Base-by-base conservation (phyloP, 1,140 invertebrate genomes). In the Magallana angulata region DNA sequence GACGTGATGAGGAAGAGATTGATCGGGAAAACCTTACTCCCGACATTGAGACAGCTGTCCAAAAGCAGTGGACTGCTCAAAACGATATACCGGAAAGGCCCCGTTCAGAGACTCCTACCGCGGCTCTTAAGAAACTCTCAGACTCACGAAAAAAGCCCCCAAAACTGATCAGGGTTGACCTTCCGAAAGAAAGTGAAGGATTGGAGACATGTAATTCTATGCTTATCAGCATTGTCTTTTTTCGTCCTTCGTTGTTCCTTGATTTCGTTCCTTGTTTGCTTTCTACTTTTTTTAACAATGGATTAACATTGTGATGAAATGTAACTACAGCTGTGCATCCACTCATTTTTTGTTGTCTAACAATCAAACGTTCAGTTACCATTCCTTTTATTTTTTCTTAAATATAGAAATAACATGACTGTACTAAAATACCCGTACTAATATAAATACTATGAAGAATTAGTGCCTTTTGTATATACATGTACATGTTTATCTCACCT, bases 131-230 rank as follows among this genome's bases (percentile, higher is more conserved):
- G 57, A 86, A 82, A 30, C 57, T 88, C 1, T 85, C 85, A 36
- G 85, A 86, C 56, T 81, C 84, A 9, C 87, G 85, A 30, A 88
- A 88, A 60, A 18, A 36, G 59, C 60, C 48, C 9, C 87, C 87
- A 7, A 76, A 76, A 76, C 24, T 76, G 68, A 88, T 88, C 64
- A 88, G 82, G 71, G 60, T 88, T 57, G 81, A 85, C 16, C 60
- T 88, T 48, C 87, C 87, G 12, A 82, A 84, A 83, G 87, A 88
- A 86, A 85, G 80, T 58, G 87, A 88, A 56, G 84, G 81, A 59
- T 48, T 83, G 48, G 87, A 87, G 8, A 64, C 86, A 76, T 76
- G 86, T 87, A 87, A 87, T 68, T 24, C 5, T 30, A 12, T 3
- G 68, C 30, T 76, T 76, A 48, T 7, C 64, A 18, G 24, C 68